A percentile compares a stretch with the other conserved stretches of the same genome.
phyloP scores from a whole-genome alignment of 2,888 invertebrate genomes.

The Arenicola marina region DNA sequence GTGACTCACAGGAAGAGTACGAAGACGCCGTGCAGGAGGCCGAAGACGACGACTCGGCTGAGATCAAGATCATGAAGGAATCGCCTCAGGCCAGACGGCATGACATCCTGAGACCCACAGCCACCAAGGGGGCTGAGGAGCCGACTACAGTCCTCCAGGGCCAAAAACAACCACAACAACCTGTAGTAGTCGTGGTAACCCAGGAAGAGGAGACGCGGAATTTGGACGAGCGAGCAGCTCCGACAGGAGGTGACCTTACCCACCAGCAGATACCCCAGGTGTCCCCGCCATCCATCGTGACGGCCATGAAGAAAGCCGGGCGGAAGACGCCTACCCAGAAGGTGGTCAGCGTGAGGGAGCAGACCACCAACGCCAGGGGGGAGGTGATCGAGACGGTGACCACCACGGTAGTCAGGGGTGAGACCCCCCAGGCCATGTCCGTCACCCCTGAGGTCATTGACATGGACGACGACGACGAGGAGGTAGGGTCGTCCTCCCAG shows the following conservation, averaged over 20 bases:
- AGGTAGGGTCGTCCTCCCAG: background rate
- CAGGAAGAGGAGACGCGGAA: too few species aligned
- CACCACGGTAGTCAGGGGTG: slow-evolving; percentile 3
- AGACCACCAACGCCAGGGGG: background rate
- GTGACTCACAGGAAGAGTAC: background rate
- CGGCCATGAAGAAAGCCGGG: background rate
- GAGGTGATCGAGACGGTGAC: background rate
- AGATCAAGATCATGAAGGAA: background rate
- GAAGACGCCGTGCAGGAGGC: background rate
- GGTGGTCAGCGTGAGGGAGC: background rate
- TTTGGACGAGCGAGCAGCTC: too few species aligned
- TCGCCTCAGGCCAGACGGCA: too few species aligned
- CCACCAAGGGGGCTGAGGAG: background rate
- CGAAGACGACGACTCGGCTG: background rate
- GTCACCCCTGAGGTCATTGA: background rate
- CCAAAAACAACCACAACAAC: too few species aligned
- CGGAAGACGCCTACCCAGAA: background rate
- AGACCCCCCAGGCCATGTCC: background rate
- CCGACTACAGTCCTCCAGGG: too few species aligned
- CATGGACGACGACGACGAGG: background rate
- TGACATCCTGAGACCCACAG: background rate
- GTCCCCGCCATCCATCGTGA: background rate
- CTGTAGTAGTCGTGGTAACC: too few species aligned
- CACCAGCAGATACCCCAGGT: background rate
- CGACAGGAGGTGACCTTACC: background rate